Evolutionary conservation across 1,140 invertebrate genomes (phyloP).

Genomic region (Teleopsis dalmanni): DNA sequence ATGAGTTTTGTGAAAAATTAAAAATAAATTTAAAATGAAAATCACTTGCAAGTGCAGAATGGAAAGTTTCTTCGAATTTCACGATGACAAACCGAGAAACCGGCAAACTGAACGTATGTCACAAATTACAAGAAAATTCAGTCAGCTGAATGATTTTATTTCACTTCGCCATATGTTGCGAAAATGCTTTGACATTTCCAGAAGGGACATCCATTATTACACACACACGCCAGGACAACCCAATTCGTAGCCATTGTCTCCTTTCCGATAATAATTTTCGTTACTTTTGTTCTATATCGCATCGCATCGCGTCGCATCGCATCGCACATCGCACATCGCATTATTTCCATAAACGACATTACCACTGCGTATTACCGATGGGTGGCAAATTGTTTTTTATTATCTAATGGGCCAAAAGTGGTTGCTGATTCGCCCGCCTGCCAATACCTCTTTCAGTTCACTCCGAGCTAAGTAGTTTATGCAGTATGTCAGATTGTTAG

Average conservation of each 20-base stretch:
- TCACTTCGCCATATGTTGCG: slow-evolving; percentile 8
- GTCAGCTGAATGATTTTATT: slow-evolving; percentile 9
- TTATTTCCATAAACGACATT: neutral
- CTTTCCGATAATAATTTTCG: neutral
- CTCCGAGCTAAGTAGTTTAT: no score
- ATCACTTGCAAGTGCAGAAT: no score
- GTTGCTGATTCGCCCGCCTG: neutral
- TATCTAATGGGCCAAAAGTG: slow-evolving; percentile 15
- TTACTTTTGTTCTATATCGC: neutral
- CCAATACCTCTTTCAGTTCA: no score
- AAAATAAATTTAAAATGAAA: no score
- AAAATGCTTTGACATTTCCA: slow-evolving; percentile 1
- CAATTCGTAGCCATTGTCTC: slow-evolving; percentile 2
- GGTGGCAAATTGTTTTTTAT: slow-evolving; percentile 45
- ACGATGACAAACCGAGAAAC: no score
- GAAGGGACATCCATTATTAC: neutral
- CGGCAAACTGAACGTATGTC: neutral
- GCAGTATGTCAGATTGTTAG: no score
- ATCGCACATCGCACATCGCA: no score
- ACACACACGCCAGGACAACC: neutral
- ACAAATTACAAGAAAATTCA: neutral
- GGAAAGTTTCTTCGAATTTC: no score
- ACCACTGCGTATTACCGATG: slow-evolving; percentile 21
- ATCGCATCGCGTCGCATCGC: no score
- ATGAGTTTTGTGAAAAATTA: no score